phyloP scores from a whole-genome alignment of 2,888 invertebrate genomes.

The Andrena dorsata region DNA sequence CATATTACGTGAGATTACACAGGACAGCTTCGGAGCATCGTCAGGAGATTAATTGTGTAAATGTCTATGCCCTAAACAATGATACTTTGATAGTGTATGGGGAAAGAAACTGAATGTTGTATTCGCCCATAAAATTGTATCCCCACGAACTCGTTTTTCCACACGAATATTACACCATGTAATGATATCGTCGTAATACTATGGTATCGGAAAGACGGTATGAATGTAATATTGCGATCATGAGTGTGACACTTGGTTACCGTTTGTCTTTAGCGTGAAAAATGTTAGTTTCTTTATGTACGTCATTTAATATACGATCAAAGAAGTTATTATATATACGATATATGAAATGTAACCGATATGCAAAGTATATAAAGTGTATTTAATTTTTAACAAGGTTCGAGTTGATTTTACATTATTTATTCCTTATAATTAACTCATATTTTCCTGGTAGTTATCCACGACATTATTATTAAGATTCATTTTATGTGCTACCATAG shows the following conservation, averaged over 20 bases:
- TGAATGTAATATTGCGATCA: slow-evolving; percentile 42
- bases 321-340: slow-evolving; percentile 50
- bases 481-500: no score
- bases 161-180: slow-evolving; percentile 23
- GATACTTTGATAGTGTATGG: slow-evolving; percentile 1
- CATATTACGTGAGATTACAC: slow-evolving; percentile 14
- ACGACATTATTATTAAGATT: no score
- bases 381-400: slow-evolving; percentile 63
- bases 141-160: background rate
- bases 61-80: slow-evolving; percentile 6
- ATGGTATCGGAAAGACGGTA: slow-evolving; percentile 42
- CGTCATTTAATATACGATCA: slow-evolving; percentile 56
- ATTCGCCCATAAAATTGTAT: slow-evolving; percentile 29
- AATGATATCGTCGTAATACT: slow-evolving; percentile 28
- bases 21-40: background rate
- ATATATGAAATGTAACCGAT: slow-evolving; percentile 50
- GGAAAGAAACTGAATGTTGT: background rate
- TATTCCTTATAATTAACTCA: background rate
- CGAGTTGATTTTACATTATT: slow-evolving; percentile 2
- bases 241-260: slow-evolving; percentile 57
- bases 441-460: no score
- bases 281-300: slow-evolving; percentile 57
- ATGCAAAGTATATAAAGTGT: slow-evolving; percentile 57
- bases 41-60: slow-evolving; percentile 15
- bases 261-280: slow-evolving; percentile 45